Base-by-base conservation (phyloP, 1,140 invertebrate genomes). In the Ectropis grisescens region DNA sequence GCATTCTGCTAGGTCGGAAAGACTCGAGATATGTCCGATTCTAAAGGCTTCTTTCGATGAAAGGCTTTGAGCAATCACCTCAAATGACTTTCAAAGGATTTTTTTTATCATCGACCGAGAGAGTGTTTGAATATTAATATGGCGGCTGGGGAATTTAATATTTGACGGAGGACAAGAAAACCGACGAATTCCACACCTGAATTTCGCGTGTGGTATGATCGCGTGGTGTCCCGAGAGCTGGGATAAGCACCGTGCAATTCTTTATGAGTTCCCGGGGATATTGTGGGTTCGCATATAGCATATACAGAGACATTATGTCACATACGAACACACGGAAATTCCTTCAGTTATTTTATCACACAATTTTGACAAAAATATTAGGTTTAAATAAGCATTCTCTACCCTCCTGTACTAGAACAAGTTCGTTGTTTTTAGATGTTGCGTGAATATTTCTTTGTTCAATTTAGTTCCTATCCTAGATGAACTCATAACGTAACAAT, bases 91-190 rank as follows among this genome's bases (percentile, higher is more conserved):
- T 56, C 37, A 37, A 29, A 34, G 41, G 49, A 53, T 45, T 54
- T 48, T 57, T 53, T 52, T 52, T 37, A 33, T 27, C 36, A 31
- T 15, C 27, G 33, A 45, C 41, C 31, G 33, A 27, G 34, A 43
- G 52, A 55, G 50, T 57, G 47, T 52, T 48, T 52, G 62, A 68
- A 60, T 64, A 67, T 65, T 65, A 65, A 67, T 64, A 59, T 52
- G 47, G 44, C 36, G 39, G 41, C 43, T 38, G 41, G 37, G 52
- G 58, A 71, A 66, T 71, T 68, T 71, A 71, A 71, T 71, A 71
- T 68, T 68, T 61, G 48, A 36, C 43, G 50, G 40, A 54, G 46
- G 53, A 50, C 47, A 57, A 59, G 55, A 58, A 61, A 51, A 49
- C 49, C 43, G 37, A 13, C 40, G 44, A 52, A 59, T 71, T 64